Evolutionary conservation across 2,888 invertebrate species (phyloP).

Genomic region (Listrodromus nycthemerus): DNA sequence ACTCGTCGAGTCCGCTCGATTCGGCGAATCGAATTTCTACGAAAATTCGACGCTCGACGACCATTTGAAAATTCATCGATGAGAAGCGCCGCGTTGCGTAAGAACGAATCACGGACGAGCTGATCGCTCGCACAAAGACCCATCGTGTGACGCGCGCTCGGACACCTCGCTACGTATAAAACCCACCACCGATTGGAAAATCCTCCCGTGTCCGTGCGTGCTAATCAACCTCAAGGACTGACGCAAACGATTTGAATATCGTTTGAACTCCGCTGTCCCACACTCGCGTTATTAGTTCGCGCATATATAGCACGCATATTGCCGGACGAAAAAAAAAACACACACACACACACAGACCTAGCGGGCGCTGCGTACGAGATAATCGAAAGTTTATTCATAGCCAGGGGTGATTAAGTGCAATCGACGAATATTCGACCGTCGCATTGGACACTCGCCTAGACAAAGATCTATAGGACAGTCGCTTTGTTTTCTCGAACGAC

Average conservation of each 20-base stretch:
- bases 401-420: conserved; percentile 36
- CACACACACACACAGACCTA: background rate
- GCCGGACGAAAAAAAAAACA: background rate
- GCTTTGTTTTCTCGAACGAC: background rate
- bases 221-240: conserved; percentile 50
- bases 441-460: conserved; percentile 26
- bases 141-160: no score
- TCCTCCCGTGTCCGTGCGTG: conserved; percentile 16
- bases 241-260: conserved; percentile 51
- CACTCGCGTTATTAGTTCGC: background rate
- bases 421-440: conserved; percentile 26
- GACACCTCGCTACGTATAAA: background rate
- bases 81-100: no score
- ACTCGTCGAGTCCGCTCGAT: no score
- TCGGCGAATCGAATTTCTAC: no score
- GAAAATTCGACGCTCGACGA: no score
- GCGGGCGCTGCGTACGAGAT: background rate
- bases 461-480: background rate
- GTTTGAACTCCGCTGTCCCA: conserved; percentile 20
- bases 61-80: no score
- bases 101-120: no score
- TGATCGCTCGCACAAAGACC: no score
- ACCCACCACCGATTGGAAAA: conserved; percentile 31
- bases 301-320: background rate
- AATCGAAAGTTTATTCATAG: conserved; percentile 49